Evolutionary conservation across 2,888 invertebrate genomes (phyloP), one percentile per base, ranked within the genome.

Genomic region (Eudasyphora cyanicolor): DNA sequence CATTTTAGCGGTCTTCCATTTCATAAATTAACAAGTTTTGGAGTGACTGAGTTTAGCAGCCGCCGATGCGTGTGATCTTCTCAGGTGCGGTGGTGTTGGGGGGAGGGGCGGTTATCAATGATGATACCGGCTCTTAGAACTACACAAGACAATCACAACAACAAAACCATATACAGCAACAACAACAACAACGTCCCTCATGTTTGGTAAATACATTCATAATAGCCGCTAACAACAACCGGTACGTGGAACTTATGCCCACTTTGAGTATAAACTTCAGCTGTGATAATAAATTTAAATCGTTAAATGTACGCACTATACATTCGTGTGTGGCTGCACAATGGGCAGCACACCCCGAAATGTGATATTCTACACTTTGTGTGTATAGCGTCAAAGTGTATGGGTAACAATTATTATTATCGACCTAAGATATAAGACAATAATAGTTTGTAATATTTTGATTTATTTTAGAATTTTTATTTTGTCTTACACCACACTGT

Each of bases 21-120:
- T 80, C 71, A 64, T 45, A 80, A 78, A 80, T 75, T 80, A 80
- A 78, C 83, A 80, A 71, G 83, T 84, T 78, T 67, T 75, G 67
- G 35, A 64, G 5, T 67, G 67, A 21, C 42, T n/a, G n/a, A n/a
- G n/a, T 67, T 67, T 17, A 42, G 14, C 67, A 42, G 14, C 29
- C 12, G 38, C 2, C 24, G 10, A 12, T 42, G 24, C 12, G 24
- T 67, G 24, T 42, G 67, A 38, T 57, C 57, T 57, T 57, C 42
- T 24, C 12, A 24, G 67, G 62, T n/a, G n/a, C n/a, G n/a, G n/a
- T n/a, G n/a, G n/a, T n/a, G n/a, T n/a, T 24, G 17, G 57, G 14
- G 14, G 42, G 4, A 67, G n/a, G 24, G 12, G 67, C n/a, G n/a
- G n/a, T 12, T 67, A 2, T 14, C 67, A 67, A 67, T 24, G 35